A percentile compares a stretch with the other conserved stretches of the same genome.
phyloP scores from a whole-genome alignment of 2,113 vertebrate genomes.

The Rhea pennata region DNA sequence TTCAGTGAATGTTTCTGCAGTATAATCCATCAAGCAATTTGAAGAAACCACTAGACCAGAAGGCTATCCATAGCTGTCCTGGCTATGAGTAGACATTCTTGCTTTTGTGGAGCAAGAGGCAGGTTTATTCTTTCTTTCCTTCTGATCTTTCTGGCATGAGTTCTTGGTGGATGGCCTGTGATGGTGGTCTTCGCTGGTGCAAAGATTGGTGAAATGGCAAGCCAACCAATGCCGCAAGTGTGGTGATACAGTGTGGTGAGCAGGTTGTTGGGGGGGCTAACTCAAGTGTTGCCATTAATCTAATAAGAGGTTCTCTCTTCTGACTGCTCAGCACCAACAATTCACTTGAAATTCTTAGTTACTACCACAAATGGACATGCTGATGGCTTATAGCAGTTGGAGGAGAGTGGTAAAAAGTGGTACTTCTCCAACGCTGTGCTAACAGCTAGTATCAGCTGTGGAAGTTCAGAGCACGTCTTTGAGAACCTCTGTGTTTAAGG shows the following conservation, averaged over 20 bases:
- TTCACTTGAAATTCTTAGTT: background rate
- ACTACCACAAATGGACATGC: fast-evolving
- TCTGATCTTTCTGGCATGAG: background rate
- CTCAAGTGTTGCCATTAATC: background rate
- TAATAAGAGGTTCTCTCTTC: background rate
- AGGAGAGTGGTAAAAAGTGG: background rate
- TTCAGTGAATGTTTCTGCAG: fast-evolving
- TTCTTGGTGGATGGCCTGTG: background rate
- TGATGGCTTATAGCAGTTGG: background rate
- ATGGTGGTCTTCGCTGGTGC: fast-evolving
- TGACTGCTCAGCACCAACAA: background rate
- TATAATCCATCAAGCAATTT: background rate
- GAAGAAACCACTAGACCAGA: background rate
- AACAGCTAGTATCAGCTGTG: background rate
- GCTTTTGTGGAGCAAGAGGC: background rate
- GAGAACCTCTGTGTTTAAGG: too few relatives aligned
- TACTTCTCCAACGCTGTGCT: background rate
- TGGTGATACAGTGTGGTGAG: background rate
- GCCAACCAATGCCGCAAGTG: fast-evolving
- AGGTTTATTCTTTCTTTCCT: background rate
- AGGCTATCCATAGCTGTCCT: background rate
- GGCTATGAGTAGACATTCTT: background rate
- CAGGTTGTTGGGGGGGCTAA: background rate
- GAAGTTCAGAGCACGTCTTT: background rate
- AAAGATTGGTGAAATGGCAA: background rate